Base-by-base conservation (phyloP, 2,797 vertebrate genomes). In the Chrysocyon brachyurus region DNA sequence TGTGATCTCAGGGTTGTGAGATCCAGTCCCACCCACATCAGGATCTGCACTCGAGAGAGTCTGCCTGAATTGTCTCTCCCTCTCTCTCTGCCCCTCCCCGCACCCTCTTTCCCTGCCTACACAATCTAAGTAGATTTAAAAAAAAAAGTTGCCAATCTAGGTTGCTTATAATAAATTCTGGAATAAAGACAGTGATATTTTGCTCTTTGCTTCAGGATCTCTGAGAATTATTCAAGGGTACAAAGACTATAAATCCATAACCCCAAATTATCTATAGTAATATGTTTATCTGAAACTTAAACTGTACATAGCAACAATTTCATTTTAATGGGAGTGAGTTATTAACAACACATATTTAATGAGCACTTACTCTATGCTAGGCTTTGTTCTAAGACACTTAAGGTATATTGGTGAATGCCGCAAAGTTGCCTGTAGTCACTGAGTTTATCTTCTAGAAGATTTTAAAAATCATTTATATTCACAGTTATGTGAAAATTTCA, bases 401-500 rank as follows among this genome's bases (percentile, higher is more conserved):
- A 8, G 28, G 31, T 81, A 26, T 3, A 28, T 77, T 24, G 49
- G 1, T 84, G n/a, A 77, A 84, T 66, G 73, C 56, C 86, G 16
- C 31, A 16, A 87, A 72, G 2, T 70, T 72, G 15, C 56, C 31
- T 19, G 12, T 22, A 56, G 7, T 73, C 26, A 15, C 7, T 78
- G 2, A 64, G 4, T 33, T 93, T 79, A 40, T 52, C 21, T 95
- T 40, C 46, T 84, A 49, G 14, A 70, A 91, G 36, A 17, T 94
- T 81, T 2, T 54, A 84, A 28, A 17, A 88, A 72, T 54, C 49
- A 86, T 56, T 83, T 91, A 31, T 73, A 73, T 26, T 92, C 26
- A 78, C 31, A 82, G 4, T 92, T 78, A 72, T 28, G 26, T 63
- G 89, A 95, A 68, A 14, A 93, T 56, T 88, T 95, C 33, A 84